Evolutionary conservation across 2,113 vertebrate species (phyloP).

Genomic region (Brevimyrus niger): DNA sequence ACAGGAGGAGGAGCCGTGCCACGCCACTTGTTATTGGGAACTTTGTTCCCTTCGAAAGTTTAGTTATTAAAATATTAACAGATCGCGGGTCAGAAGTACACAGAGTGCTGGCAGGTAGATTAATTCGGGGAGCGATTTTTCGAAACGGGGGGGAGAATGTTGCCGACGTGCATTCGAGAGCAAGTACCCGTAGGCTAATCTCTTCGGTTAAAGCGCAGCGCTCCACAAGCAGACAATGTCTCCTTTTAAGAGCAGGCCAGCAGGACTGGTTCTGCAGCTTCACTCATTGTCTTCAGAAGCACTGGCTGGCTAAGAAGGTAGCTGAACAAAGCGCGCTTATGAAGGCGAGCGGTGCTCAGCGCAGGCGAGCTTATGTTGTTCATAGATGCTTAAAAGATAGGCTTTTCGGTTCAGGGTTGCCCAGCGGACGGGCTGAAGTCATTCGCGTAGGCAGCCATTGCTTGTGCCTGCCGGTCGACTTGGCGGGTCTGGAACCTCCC

Average conservation of each 20-base stretch:
- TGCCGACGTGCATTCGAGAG: constrained; percentile 26
- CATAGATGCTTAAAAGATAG: constrained; percentile 47
- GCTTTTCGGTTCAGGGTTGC: constrained; percentile 26
- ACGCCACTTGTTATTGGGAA: not conserved
- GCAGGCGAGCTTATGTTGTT: constrained; percentile 41
- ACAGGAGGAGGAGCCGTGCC: not conserved
- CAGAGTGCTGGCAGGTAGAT: not conserved
- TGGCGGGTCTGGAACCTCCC: not conserved
- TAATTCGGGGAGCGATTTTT: not conserved
- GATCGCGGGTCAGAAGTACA: not conserved
- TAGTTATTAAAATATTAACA: not conserved
- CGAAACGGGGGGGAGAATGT: not conserved
- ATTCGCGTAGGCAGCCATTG: not conserved
- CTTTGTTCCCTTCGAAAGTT: not conserved
- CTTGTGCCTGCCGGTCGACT: not conserved
- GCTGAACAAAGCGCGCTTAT: constrained; percentile 55
- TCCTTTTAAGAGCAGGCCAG: constrained; percentile 39
- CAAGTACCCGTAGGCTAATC: constrained; percentile 28
- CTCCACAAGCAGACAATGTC: constrained; percentile 51
- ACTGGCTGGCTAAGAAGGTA: constrained; percentile 27
- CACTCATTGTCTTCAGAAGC: constrained; percentile 46
- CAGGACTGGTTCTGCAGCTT: constrained; percentile 57
- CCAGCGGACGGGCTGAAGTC: not conserved
- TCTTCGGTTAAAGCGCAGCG: constrained; percentile 35
- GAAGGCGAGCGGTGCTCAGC: constrained; percentile 12